Conservation (phyloP, 2,888 invertebrate genomes). For the Dysmachus trigonus region DNA sequence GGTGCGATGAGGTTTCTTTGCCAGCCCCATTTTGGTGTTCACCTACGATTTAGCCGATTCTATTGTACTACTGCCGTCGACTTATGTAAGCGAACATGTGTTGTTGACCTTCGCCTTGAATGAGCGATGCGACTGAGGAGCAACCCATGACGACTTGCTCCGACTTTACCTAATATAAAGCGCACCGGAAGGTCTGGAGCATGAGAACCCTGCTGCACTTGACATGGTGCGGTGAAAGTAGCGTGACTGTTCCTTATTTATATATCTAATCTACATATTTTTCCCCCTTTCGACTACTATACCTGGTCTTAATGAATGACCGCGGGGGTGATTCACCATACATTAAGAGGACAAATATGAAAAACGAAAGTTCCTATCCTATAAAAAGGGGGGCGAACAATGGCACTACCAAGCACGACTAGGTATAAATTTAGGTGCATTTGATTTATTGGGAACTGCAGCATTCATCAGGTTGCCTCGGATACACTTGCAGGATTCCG, state of each 20-base stretch:
- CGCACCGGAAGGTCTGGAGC: neutral
- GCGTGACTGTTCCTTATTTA: neutral
- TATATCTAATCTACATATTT: neutral
- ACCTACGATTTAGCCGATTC: neutral
- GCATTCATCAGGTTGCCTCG: neutral
- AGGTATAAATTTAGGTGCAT: neutral
- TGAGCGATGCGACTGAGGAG: neutral
- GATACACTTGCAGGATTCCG: neutral
- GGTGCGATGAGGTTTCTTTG: neutral
- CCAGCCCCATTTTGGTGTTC: neutral
- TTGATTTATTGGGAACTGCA: neutral
- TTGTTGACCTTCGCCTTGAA: conserved; percentile 31
- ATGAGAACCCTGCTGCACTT: neutral
- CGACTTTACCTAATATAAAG: neutral
- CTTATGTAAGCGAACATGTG: neutral
- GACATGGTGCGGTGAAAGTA: neutral
- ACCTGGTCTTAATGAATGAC: neutral
- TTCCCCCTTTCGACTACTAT: neutral
- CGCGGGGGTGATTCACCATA: neutral
- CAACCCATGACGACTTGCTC: neutral
- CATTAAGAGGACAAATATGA: neutral
- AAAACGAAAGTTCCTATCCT: neutral
- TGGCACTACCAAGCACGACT: neutral
- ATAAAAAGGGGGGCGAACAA: neutral
- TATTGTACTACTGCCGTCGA: neutral